Evolutionary conservation across 2,888 invertebrate genomes (phyloP).

Genomic region (Hypercompe scribonia): DNA sequence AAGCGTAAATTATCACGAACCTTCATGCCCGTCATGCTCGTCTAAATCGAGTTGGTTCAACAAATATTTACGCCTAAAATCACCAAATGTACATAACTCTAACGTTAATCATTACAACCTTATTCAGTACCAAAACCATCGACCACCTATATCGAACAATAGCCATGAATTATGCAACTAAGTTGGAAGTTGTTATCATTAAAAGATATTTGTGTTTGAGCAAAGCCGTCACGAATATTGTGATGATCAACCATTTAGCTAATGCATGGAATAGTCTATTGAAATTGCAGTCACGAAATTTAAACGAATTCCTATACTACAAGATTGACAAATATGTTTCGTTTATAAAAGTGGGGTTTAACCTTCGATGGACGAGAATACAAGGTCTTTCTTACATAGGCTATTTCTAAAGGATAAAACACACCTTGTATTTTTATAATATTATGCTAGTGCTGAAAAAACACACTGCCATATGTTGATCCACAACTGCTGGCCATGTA

Average conservation of each 20-base stretch:
- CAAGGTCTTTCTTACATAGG: background rate
- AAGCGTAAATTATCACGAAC: background rate
- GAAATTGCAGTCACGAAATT: conserved; percentile 11
- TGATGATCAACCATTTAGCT: conserved; percentile 1
- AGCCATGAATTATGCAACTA: conserved; percentile 56
- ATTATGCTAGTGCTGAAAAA: too few species aligned
- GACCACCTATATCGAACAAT: conserved; percentile 50
- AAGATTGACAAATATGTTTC: background rate
- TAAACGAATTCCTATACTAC: background rate
- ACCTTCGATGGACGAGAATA: background rate
- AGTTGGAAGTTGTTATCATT: conserved; percentile 28
- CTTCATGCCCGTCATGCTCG: background rate
- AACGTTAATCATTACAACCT: conserved; percentile 12
- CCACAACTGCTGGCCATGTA: too few species aligned
- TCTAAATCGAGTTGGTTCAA: background rate
- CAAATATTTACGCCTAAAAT: background rate
- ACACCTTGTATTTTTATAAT: too few species aligned
- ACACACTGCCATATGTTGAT: too few species aligned
- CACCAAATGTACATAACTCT: background rate
- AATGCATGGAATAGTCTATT: conserved; percentile 6
- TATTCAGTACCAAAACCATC: conserved; percentile 38
- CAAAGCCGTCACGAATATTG: conserved; percentile 7
- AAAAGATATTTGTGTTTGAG: conserved; percentile 8
- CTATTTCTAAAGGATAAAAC: too few species aligned
- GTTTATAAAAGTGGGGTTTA: background rate